Evolutionary conservation across 1,140 invertebrate genomes (phyloP), one percentile per base, ranked within the genome.

Genomic region (Trissolcus basalis): DNA sequence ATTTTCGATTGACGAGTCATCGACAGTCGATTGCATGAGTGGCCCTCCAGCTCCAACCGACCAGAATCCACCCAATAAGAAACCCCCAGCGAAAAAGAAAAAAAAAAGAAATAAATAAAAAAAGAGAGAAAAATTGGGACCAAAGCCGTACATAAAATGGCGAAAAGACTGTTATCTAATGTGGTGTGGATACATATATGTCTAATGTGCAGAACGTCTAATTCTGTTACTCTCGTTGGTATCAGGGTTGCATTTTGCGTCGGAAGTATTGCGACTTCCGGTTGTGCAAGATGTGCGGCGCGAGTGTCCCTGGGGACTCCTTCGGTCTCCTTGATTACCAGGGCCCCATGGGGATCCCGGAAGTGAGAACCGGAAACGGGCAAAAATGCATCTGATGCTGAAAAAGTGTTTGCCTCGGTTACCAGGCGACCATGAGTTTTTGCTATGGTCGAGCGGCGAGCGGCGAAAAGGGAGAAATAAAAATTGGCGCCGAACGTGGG

Each of bases 1-100:
- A 85, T 88, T 87, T 82, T 87, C 85, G 84, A 87, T 88, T 88
- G 86, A 89, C 82, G 82, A 85, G 82, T 72, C 77, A 87, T 89
- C 86, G 87, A 88, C 86, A 87, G 82, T 74, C 82, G 83, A 86
- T 88, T 70, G 36, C 19, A 27, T 27, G 19, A 27, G n/a, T n/a
- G 19, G 19, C 19, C n/a, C 36, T 39, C 47, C 5, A 16, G 0
- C 14, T 16, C 47, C 15, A 19, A 48, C 15, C 36, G 9, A 6
- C 19, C 2, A 27, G 2, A 1, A 27, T 9, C 9, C 36, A n/a
- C n/a, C n/a, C 9, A 39, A 19, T 16, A 19, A 53, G 8, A 32
- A 53, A 36, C 6, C 6, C 19, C 6, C 19, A 27, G 19, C 7
- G 10, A 51, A 51, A 36, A 51, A 43, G n/a, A 43, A 8, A 47